Evolutionary conservation across 2,888 invertebrate species (phyloP).

Genomic region (Arctia plantaginis): DNA sequence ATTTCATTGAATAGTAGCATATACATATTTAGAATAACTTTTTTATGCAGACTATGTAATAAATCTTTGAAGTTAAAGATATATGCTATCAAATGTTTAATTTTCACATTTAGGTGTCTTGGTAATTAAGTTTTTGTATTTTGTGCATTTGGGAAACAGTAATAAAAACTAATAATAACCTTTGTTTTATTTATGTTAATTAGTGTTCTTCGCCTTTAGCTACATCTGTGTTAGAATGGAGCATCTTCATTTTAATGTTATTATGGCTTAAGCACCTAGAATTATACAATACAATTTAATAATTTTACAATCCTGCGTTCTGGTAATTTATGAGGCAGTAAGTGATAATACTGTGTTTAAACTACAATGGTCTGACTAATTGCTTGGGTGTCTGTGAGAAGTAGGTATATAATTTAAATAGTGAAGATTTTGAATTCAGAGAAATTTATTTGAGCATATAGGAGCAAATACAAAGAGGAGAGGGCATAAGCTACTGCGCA

Average conservation of each 20-base stretch:
- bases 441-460: too few species aligned
- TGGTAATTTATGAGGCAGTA: neutral
- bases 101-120: conserved; percentile 38
- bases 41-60: conserved; percentile 19
- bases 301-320: neutral
- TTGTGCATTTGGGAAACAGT: conserved; percentile 46
- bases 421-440: too few species aligned
- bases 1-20: conserved; percentile 23
- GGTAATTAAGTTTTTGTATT: conserved; percentile 48
- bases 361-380: too few species aligned
- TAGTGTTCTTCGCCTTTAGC: neutral
- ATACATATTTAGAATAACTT: conserved; percentile 13
- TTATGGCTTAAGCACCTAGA: neutral
- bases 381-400: too few species aligned
- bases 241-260: too few species aligned
- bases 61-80: conserved; percentile 14
- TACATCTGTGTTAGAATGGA: neutral
- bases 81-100: conserved; percentile 26
- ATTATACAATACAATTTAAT: too few species aligned
- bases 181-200: neutral
- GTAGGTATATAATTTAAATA: too few species aligned
- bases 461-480: too few species aligned
- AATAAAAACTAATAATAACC: conserved; percentile 29
- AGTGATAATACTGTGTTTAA: neutral
- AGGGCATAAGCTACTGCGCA: too few species aligned